Conservation (phyloP, 2,113 vertebrate genomes). For the Otocyon megalotis region DNA sequence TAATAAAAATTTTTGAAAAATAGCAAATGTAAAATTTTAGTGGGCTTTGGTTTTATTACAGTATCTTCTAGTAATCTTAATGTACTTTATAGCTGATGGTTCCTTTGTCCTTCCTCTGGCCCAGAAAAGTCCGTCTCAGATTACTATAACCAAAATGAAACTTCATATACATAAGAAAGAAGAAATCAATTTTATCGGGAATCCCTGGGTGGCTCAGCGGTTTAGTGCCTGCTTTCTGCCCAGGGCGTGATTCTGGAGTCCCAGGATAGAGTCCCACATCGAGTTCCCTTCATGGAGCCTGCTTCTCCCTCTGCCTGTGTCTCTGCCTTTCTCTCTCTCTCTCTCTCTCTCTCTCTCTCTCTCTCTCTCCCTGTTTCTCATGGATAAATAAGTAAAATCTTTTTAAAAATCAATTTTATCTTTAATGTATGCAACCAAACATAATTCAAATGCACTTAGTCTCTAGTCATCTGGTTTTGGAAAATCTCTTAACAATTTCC, state of each 20-base stretch:
- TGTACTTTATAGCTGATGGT: neutral
- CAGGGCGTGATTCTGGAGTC: too few relatives aligned
- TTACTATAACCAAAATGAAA: neutral
- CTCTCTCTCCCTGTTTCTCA: too few relatives aligned
- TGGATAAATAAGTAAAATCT: too few relatives aligned
- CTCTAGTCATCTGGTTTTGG: slow-evolving; percentile 31
- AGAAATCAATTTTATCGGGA: neutral
- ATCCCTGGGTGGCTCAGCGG: too few relatives aligned
- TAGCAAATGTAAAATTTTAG: neutral
- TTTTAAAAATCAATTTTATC: slow-evolving; percentile 1
- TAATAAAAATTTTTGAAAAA: neutral
- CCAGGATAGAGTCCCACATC: too few relatives aligned
- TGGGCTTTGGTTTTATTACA: neutral
- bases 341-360: too few relatives aligned
- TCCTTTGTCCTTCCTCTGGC: neutral
- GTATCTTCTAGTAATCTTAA: neutral
- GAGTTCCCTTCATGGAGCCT: too few relatives aligned
- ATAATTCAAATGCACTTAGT: slow-evolving; percentile 25
- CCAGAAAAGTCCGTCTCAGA: neutral
- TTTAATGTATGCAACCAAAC: slow-evolving; percentile 25
- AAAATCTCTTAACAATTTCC: slow-evolving; percentile 55
- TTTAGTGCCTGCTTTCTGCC: too few relatives aligned
- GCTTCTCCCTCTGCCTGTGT: too few relatives aligned
- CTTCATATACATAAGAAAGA: neutral
- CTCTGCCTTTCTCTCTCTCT: too few relatives aligned